Percentiles rank a stretch among this genome's conserved stretches.
Evolutionary conservation across 2,113 vertebrate species (phyloP).

Genomic region (Tupaia tana): DNA sequence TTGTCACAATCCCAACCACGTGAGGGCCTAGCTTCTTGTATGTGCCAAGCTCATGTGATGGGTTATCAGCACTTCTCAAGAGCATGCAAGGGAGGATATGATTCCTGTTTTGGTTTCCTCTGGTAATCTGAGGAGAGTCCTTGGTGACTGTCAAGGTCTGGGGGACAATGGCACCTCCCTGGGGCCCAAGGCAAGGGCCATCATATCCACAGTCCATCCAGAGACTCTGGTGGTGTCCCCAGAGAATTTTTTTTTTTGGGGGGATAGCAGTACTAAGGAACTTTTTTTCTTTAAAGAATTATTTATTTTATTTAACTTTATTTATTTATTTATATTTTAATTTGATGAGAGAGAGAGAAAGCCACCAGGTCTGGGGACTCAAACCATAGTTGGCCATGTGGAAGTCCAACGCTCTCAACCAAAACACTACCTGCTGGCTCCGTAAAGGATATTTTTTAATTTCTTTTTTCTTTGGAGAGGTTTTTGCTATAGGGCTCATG

Average conservation of each 20-base stretch:
- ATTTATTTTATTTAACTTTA: no score
- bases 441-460: no score
- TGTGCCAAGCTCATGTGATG: not conserved
- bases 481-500: no score
- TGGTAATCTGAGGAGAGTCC: not conserved
- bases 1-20: not conserved
- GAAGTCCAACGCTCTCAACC: no score
- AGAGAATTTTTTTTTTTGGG: not conserved
- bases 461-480: no score
- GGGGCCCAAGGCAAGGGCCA: not conserved
- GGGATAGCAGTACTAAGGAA: not conserved
- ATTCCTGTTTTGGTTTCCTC: not conserved
- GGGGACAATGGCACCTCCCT: not conserved
- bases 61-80: not conserved
- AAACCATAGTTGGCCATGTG: no score
- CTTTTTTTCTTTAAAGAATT: no score
- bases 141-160: not conserved
- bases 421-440: no score
- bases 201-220: not conserved
- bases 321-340: no score
- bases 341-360: no score
- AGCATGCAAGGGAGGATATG: not conserved
- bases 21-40: constrained; percentile 10
- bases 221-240: not conserved
- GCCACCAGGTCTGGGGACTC: no score